These are phyloP conservation scores for Cebus imitator DNA, from an alignment of 2,113 vertebrate species.

Conservation along the genomic window DNA sequence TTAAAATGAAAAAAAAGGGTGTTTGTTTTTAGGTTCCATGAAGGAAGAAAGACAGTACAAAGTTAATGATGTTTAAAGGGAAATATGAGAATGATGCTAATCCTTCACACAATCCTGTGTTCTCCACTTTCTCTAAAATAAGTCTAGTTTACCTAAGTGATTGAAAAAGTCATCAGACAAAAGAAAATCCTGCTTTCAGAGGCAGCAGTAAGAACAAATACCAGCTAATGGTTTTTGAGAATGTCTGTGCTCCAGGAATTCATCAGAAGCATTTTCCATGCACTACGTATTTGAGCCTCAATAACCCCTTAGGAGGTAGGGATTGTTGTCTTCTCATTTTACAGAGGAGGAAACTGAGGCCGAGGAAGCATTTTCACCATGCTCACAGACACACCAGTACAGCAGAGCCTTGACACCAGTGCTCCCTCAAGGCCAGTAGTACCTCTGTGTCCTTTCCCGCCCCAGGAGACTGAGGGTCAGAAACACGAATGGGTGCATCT, in stretches of 20 bases:
- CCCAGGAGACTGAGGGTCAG: not conserved
- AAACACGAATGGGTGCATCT: not conserved
- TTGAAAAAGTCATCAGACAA: not conserved
- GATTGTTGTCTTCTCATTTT: not conserved
- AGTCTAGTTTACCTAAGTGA: not conserved
- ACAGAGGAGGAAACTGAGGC: not conserved
- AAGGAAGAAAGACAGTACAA: not conserved
- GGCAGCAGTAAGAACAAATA: not conserved
- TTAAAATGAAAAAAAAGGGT: not conserved
- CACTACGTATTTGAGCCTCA: not conserved
- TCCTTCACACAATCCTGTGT: not conserved
- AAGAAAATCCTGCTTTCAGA: not conserved
- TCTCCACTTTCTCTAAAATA: not conserved
- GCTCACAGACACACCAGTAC: not conserved
- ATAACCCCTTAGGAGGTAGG: not conserved
- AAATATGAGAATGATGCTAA: not conserved
- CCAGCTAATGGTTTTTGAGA: not conserved
- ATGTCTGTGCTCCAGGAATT: not conserved
- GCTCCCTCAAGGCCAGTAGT: too few relatives aligned
- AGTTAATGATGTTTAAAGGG: not conserved
- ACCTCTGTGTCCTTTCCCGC: not conserved
- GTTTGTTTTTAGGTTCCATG: not conserved
- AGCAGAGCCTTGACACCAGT: not conserved
- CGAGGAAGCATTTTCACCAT: rapidly evolving
- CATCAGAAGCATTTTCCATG: not conserved